Conservation (phyloP, 2,797 vertebrate genomes). For the Poecilia gillii region DNA sequence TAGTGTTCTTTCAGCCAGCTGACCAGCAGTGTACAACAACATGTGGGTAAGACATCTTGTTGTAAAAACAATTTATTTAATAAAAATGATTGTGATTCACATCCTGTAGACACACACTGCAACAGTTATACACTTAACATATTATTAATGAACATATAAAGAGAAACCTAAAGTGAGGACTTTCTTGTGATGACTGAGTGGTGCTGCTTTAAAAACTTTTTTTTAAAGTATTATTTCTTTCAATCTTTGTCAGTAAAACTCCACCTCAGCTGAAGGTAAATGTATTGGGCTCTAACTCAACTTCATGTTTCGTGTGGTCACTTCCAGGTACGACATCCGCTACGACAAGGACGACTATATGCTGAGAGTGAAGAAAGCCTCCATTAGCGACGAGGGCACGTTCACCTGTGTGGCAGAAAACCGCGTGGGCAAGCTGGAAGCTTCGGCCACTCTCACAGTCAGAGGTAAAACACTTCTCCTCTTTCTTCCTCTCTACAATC, state of each 20-base stretch:
- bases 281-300: background rate
- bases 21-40: background rate
- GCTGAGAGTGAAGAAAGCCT: slow-evolving; percentile 92
- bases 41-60: background rate
- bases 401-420: slow-evolving; percentile 96
- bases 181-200: slow-evolving; percentile 76
- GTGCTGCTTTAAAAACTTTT: slow-evolving; percentile 61
- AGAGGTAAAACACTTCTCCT: slow-evolving; percentile 83
- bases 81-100: background rate
- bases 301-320: slow-evolving; percentile 18
- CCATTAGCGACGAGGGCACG: slow-evolving; percentile 88
- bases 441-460: slow-evolving; percentile 92
- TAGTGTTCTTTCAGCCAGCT: background rate
- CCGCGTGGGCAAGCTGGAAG: slow-evolving; percentile 94
- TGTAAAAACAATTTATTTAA: too few species aligned
- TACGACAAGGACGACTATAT: slow-evolving; percentile 97
- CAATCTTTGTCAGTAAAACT: slow-evolving; percentile 60
- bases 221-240: slow-evolving; percentile 74
- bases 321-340: slow-evolving; percentile 92
- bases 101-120: background rate
- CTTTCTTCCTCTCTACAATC: slow-evolving; percentile 18
- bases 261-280: slow-evolving; percentile 1
- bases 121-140: background rate
- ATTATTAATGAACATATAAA: background rate
- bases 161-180: slow-evolving; percentile 9